Evolutionary conservation across 2,797 vertebrate species (phyloP), one percentile per base, ranked within the genome.

Genomic region (Characodon lateralis): DNA sequence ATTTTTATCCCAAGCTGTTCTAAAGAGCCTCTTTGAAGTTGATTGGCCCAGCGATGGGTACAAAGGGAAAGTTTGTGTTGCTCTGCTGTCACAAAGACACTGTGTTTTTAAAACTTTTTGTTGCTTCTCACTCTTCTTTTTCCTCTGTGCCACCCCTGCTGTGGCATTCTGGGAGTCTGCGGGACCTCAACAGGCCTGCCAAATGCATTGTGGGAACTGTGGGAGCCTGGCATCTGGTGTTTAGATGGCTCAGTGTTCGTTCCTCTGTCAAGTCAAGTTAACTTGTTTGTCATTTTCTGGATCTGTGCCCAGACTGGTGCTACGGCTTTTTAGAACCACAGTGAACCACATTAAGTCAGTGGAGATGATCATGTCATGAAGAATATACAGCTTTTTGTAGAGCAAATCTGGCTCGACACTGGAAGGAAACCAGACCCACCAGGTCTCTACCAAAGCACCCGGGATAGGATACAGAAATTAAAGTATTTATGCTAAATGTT

Each of bases 11-110:
- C n/a, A 31, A 78, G 80, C 77, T 80, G 84, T 82, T 86, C 77
- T 86, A 84, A 83, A 81, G 63, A 51, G 35, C 46, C n/a, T 6
- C 84, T 93, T 92, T 91, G 83, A 93, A 84, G 86, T 78, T 7
- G 78, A 78, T 72, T n/a, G 70, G 74, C 31, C 55, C 65, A 74
- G 43, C 66, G 2, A 77, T 46, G 71, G 72, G 77, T 65, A 90
- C 89, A 88, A 80, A 86, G 73, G 77, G 72, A 83, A 90, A 81
- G 77, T 85, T 84, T 85, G 87, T 85, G 86, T 76, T 84, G 77
- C 87, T 84, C 79, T 80, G 79, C 78, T 78, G 87, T 84, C 79
- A 74, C 80, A 87, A 58, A 81, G 81, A 85, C 79, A 75, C 51
- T 73, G 50, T 85, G 70, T 83, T 89, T 86, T 77, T 55, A 65